Percentiles rank a stretch among this genome's conserved stretches.
Evolutionary conservation across 1,140 invertebrate species (phyloP).

Genomic region (Diabrotica virgifera): DNA sequence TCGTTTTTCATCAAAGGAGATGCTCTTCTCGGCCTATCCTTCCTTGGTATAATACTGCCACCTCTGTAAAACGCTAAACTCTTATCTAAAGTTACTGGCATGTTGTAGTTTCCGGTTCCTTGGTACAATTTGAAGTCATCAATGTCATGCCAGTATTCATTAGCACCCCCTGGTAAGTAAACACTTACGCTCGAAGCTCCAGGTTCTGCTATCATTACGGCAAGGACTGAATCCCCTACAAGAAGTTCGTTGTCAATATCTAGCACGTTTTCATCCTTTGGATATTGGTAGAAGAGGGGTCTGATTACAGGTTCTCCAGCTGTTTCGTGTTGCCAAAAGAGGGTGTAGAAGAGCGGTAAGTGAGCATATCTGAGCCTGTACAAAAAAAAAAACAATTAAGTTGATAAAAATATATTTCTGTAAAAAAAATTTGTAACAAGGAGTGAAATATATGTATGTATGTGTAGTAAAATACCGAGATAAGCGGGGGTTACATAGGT

Average conservation of each 20-base stretch:
- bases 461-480: too few relatives aligned
- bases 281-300: constrained; percentile 89
- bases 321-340: constrained; percentile 87
- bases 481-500: too few relatives aligned
- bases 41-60: constrained; percentile 87
- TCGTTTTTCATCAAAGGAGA: constrained; percentile 83
- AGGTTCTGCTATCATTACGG: constrained; percentile 80
- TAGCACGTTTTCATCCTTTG: constrained; percentile 74
- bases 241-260: constrained; percentile 81
- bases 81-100: constrained; percentile 69
- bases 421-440: too few relatives aligned
- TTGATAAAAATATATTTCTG: too few relatives aligned
- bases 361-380: constrained; percentile 71
- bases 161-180: constrained; percentile 80
- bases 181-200: constrained; percentile 76
- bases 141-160: constrained; percentile 87
- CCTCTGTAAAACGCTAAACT: constrained; percentile 93
- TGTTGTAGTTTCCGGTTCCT: constrained; percentile 56
- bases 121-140: constrained; percentile 69
- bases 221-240: constrained; percentile 78
- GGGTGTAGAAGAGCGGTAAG: constrained; percentile 93
- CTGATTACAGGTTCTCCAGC: constrained; percentile 82
- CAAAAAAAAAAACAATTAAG: background rate
- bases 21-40: constrained; percentile 85
- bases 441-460: too few relatives aligned